Percentiles rank a stretch among this genome's conserved stretches.
phyloP scores from a whole-genome alignment of 1,140 invertebrate species.

The Paralvinella palmiformis region DNA sequence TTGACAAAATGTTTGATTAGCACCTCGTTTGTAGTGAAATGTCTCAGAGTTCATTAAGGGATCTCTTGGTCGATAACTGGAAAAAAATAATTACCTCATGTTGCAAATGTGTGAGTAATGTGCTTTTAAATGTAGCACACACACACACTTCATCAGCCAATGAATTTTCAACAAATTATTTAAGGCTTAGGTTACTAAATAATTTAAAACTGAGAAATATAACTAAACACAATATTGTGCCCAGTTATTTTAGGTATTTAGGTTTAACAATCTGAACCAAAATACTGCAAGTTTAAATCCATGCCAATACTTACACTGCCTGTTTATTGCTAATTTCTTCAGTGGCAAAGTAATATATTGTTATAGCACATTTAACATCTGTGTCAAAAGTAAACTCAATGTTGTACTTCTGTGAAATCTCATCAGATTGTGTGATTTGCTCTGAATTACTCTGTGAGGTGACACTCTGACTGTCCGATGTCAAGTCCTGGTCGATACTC shows the following conservation, averaged over 20 bases:
- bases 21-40: conserved; percentile 86
- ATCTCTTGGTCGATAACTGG: conserved; percentile 76
- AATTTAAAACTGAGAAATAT: too few relatives aligned
- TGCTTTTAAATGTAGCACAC: neutral
- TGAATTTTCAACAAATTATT: too few relatives aligned
- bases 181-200: too few relatives aligned
- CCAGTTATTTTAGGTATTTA: too few relatives aligned
- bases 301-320: conserved; percentile 53
- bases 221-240: too few relatives aligned
- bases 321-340: conserved; percentile 72
- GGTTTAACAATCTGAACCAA: too few relatives aligned
- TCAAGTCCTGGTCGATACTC: too few relatives aligned
- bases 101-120: neutral
- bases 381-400: conserved; percentile 97
- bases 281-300: too few relatives aligned
- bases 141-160: too few relatives aligned
- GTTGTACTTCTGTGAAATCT: conserved; percentile 77
- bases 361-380: conserved; percentile 88
- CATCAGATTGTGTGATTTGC: too few relatives aligned
- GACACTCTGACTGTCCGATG: too few relatives aligned
- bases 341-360: conserved; percentile 89
- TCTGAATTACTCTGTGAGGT: too few relatives aligned
- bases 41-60: conserved; percentile 78
- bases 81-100: neutral
- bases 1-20: conserved; percentile 88